These are phyloP conservation scores for Megalurothrips usitatus DNA, from an alignment of 2,888 invertebrate species.

Conservation along the genomic window DNA sequence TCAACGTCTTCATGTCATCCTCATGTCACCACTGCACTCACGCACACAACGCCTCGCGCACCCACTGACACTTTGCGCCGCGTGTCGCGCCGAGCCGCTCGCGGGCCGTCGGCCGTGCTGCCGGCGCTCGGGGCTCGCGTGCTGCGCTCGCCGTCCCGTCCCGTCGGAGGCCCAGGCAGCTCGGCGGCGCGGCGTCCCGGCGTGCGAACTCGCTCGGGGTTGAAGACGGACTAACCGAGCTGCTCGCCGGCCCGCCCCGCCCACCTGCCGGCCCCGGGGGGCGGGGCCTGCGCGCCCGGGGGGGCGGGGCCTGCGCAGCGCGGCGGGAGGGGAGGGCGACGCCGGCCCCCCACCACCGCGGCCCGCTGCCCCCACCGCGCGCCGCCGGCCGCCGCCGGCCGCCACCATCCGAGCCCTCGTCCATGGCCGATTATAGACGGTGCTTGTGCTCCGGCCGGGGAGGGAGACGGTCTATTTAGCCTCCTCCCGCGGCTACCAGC, in stretches of 20 bases:
- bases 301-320: slow-evolving; percentile 12
- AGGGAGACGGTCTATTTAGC: slow-evolving; percentile 21
- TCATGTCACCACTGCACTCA: background rate
- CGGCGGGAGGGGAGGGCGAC: slow-evolving; percentile 14
- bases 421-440: slow-evolving; percentile 24
- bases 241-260: background rate
- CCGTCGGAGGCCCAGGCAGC: slow-evolving; percentile 22
- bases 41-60: slow-evolving; percentile 9
- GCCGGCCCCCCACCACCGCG: slow-evolving; percentile 33
- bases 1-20: slow-evolving; percentile 36
- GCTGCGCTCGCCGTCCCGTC: background rate
- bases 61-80: slow-evolving; percentile 32
- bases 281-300: background rate
- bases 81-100: slow-evolving; percentile 26
- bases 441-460: slow-evolving; percentile 1
- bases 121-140: background rate
- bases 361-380: slow-evolving; percentile 38
- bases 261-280: background rate
- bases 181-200: slow-evolving; percentile 24
- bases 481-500: slow-evolving; percentile 21
- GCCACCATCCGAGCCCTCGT: slow-evolving; percentile 30
- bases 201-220: background rate
- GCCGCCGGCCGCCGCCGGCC: slow-evolving; percentile 33
- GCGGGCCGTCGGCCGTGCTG: background rate
- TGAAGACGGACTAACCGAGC: background rate